phyloP scores from a whole-genome alignment of 1,140 invertebrate species.

The Apis cerana region DNA sequence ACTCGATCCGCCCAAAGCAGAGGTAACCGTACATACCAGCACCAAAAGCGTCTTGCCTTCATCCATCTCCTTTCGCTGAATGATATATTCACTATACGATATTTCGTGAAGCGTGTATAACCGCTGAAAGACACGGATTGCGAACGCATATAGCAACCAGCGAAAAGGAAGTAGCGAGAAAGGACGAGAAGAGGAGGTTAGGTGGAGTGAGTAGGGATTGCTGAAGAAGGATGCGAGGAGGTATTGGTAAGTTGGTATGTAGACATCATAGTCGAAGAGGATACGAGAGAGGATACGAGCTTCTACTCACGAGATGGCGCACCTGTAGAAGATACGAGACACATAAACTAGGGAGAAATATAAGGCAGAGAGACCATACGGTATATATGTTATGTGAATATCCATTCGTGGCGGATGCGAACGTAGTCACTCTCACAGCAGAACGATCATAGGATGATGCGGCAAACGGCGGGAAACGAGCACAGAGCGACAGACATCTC shows the following conservation, averaged over 20 bases:
- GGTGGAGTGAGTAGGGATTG: conserved; percentile 20
- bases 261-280: neutral
- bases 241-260: neutral
- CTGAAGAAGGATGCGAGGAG: conserved; percentile 33
- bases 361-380: conserved; percentile 20
- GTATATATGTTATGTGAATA: conserved; percentile 75
- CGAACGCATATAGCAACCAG: conserved; percentile 67
- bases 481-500: conserved; percentile 44
- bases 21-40: neutral
- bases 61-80: conserved; percentile 15
- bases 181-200: neutral
- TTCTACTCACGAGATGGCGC: neutral
- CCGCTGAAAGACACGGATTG: conserved; percentile 75
- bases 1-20: neutral
- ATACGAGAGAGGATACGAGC: conserved; percentile 16
- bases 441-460: conserved; percentile 80
- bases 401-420: conserved; percentile 67
- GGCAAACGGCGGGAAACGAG: conserved; percentile 71
- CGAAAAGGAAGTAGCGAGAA: conserved; percentile 41
- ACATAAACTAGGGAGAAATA: conserved; percentile 22
- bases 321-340: conserved; percentile 13
- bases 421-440: conserved; percentile 78
- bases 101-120: conserved; percentile 72
- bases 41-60: conserved; percentile 26
- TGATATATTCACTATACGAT: conserved; percentile 72